Conservation (phyloP, 2,113 vertebrate genomes). For the Heteronetta atricapilla region DNA sequence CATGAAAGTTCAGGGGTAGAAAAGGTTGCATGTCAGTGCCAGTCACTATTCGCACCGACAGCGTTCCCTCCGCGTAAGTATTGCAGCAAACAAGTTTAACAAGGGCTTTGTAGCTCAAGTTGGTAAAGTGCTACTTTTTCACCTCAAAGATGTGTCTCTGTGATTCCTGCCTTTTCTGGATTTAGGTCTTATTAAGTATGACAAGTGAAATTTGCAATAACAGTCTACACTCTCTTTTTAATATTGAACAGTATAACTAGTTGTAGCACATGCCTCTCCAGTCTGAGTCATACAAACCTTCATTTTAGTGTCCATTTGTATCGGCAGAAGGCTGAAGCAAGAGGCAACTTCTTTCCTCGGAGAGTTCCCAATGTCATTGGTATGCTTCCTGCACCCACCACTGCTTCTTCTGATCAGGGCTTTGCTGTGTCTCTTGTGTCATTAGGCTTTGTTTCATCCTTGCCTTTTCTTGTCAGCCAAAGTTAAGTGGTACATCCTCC, state of each 20-base stretch:
- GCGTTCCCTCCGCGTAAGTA: not conserved
- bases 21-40: not conserved
- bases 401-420: not conserved
- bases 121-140: not conserved
- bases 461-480: not conserved
- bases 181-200: not conserved
- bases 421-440: not conserved
- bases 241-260: not conserved
- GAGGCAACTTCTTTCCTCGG: not conserved
- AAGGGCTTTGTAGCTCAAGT: not conserved
- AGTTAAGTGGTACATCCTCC: not conserved
- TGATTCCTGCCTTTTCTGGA: not conserved
- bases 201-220: not conserved
- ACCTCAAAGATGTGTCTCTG: not conserved
- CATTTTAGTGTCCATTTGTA: not conserved
- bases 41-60: not conserved
- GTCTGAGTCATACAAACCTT: not conserved
- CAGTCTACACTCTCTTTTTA: not conserved
- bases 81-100: not conserved
- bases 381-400: not conserved
- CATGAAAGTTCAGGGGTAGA: not conserved
- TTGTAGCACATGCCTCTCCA: not conserved
- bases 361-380: not conserved
- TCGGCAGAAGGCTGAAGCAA: not conserved
- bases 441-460: not conserved